A percentile compares a stretch with the other conserved stretches of the same genome.
Evolutionary conservation across 2,888 invertebrate genomes (phyloP).

Genomic region (Halocaridina rubra): DNA sequence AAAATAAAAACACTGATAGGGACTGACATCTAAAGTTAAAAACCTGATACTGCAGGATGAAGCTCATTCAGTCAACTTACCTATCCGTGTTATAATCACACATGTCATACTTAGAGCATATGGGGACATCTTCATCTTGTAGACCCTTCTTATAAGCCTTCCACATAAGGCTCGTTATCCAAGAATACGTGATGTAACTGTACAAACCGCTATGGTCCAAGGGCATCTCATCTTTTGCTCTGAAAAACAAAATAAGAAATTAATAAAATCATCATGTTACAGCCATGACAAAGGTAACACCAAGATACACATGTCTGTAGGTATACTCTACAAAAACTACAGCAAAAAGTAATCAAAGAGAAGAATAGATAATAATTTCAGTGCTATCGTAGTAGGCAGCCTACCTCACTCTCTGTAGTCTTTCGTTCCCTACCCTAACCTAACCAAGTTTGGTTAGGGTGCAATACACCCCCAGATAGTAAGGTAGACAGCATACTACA

Average conservation of each 20-base stretch:
- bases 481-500: too few species aligned
- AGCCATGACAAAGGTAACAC: background rate
- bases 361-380: background rate
- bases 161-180: conserved; percentile 72
- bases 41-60: too few species aligned
- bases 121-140: conserved; percentile 68
- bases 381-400: too few species aligned
- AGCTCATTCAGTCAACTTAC: too few species aligned
- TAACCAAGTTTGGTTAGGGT: too few species aligned
- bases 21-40: too few species aligned
- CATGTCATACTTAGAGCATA: conserved; percentile 70
- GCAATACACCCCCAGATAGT: too few species aligned
- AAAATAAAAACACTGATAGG: too few species aligned
- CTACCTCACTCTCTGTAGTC: too few species aligned
- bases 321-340: background rate
- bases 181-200: conserved; percentile 71
- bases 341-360: background rate
- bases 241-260: conserved; percentile 55
- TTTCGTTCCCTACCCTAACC: too few species aligned
- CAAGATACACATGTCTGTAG: background rate
- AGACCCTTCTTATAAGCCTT: conserved; percentile 71
- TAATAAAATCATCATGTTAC: background rate
- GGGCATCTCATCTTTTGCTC: conserved; percentile 67
- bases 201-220: conserved; percentile 71
- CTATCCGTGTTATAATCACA: conserved; percentile 71